A percentile compares a stretch with the other conserved stretches of the same genome.
phyloP scores from a whole-genome alignment of 1,140 invertebrate genomes.

The Danaus plexippus region DNA sequence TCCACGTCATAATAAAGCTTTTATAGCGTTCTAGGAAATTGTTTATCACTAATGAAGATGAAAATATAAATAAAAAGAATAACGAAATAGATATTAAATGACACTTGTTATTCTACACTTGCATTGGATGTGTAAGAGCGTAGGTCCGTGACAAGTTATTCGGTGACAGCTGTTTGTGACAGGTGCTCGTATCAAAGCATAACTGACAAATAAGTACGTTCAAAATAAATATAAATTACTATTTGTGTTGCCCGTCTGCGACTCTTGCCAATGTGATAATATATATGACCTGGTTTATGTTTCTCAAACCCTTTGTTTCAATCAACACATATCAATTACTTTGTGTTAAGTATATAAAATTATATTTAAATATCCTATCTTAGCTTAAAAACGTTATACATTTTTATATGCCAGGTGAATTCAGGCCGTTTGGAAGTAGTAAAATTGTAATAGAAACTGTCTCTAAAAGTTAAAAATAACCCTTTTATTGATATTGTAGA shows the following conservation, averaged over 20 bases:
- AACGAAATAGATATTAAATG: no score
- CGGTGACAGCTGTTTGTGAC: conserved; percentile 3
- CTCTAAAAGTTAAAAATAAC: conserved; percentile 15
- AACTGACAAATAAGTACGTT: conserved; percentile 1
- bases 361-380: no score
- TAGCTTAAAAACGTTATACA: no score
- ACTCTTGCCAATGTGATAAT: conserved; percentile 16
- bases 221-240: not conserved
- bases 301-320: no score
- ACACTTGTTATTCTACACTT: no score
- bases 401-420: no score
- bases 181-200: conserved; percentile 1
- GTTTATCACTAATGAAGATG: conserved; percentile 13
- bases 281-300: conserved; percentile 1
- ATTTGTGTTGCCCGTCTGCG: conserved; percentile 16
- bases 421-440: not conserved
- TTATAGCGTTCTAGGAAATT: conserved; percentile 25
- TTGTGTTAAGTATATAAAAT: no score
- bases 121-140: no score
- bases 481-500: conserved; percentile 18
- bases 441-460: conserved; percentile 12
- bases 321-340: no score
- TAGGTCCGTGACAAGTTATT: not conserved
- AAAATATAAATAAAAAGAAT: conserved; percentile 11
- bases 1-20: conserved; percentile 20